Percentiles rank a stretch among this genome's conserved stretches.
Evolutionary conservation across 2,113 vertebrate genomes (phyloP).

Genomic region (Speoplatyrhinus poulsoni): DNA sequence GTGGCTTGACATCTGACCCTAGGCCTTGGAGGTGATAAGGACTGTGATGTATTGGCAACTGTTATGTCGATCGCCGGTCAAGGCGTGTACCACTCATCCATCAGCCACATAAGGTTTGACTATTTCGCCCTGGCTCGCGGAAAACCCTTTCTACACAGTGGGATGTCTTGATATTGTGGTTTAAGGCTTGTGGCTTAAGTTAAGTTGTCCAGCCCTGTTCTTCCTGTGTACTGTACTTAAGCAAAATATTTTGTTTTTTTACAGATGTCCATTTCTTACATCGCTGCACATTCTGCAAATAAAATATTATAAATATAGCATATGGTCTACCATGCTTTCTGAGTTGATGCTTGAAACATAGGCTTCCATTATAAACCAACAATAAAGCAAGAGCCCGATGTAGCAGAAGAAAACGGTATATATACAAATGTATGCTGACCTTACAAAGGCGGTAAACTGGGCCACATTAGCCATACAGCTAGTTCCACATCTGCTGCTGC

Average conservation of each 20-base stretch:
- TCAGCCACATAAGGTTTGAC: background rate
- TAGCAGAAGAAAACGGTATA: too few relatives aligned
- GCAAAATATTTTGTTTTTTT: constrained; percentile 9
- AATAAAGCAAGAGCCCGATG: background rate
- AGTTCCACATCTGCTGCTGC: constrained; percentile 12
- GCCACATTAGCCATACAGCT: background rate
- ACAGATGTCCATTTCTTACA: constrained; percentile 5
- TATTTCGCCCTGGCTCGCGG: background rate
- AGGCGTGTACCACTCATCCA: constrained; percentile 12
- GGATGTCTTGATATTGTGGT: constrained; percentile 4
- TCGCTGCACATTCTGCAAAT: constrained; percentile 52
- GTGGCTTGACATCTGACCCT: constrained; percentile 14
- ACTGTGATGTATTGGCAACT: constrained; percentile 20
- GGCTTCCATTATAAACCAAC: background rate
- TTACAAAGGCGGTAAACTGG: background rate
- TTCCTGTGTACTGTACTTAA: constrained; percentile 23
- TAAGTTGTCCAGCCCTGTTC: constrained; percentile 9
- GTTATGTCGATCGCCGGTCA: background rate
- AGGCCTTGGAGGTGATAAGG: constrained; percentile 19
- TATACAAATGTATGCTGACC: background rate
- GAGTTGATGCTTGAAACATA: background rate
- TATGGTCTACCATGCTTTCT: background rate
- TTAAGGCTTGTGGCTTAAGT: constrained; percentile 4
- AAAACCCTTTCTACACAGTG: constrained; percentile 5
- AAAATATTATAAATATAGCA: constrained; percentile 44